Percentiles rank a stretch among this genome's conserved stretches.
Conservation (phyloP, 2,888 invertebrate species). For the Villa cingulata region DNA sequence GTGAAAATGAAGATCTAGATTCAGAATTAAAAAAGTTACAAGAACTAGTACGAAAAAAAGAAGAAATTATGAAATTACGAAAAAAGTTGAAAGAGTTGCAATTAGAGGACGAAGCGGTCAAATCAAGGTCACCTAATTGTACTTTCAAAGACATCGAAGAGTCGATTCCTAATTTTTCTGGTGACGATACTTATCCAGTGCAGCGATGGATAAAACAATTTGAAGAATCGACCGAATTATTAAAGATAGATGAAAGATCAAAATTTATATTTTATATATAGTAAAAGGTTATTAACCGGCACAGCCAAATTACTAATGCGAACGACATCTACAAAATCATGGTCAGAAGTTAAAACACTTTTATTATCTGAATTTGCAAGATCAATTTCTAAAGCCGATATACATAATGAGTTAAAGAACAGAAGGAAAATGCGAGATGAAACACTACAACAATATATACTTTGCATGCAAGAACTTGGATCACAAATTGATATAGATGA, state of each 20-base stretch:
- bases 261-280: background rate
- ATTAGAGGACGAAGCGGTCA: too few relatives aligned
- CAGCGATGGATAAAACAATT: too few relatives aligned
- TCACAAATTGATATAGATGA: background rate
- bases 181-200: background rate
- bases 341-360: background rate
- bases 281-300: background rate
- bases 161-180: background rate
- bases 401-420: background rate
- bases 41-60: background rate
- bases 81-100: background rate
- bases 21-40: background rate
- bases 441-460: too few relatives aligned
- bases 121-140: background rate
- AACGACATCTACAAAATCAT: background rate
- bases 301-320: too few relatives aligned
- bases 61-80: background rate
- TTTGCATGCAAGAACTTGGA: background rate
- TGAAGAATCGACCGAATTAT: background rate
- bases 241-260: background rate
- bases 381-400: background rate
- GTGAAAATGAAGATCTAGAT: background rate
- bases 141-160: background rate
- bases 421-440: background rate
- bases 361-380: background rate